Evolutionary conservation across 2,113 vertebrate species (phyloP).

Genomic region (Nesogale talazaci): DNA sequence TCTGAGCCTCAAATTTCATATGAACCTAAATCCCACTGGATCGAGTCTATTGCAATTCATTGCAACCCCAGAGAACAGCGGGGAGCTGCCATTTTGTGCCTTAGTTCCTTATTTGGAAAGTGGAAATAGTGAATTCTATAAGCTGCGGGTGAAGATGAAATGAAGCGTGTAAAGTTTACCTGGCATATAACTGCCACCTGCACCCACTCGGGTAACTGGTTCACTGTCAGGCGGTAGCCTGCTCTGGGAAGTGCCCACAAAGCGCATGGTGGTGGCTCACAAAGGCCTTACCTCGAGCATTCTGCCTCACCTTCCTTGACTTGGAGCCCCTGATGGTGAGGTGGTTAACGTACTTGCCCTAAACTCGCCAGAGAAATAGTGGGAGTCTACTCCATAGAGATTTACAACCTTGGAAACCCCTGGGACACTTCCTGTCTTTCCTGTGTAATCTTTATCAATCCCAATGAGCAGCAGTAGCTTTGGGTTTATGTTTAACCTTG

Average conservation of each 20-base stretch:
- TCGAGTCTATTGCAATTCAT: too few species aligned
- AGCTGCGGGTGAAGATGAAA: slow-evolving; percentile 12
- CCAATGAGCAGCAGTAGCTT: neutral
- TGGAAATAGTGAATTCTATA: slow-evolving; percentile 11
- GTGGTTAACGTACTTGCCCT: neutral
- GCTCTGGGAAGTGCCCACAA: slow-evolving; percentile 10
- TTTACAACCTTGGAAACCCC: neutral
- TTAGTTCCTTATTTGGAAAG: neutral
- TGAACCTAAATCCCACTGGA: neutral
- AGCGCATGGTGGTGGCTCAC: neutral
- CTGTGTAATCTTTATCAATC: too few species aligned
- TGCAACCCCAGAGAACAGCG: too few species aligned
- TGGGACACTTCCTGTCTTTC: neutral
- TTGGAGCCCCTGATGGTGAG: neutral
- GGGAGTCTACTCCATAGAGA: neutral
- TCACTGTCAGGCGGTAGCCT: neutral
- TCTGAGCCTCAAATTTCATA: neutral
- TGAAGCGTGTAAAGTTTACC: neutral
- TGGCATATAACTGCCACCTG: neutral
- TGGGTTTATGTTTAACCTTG: neutral
- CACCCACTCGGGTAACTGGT: neutral
- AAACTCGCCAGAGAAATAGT: neutral
- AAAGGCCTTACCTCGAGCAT: neutral
- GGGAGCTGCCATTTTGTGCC: neutral
- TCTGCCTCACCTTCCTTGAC: neutral